Conservation (phyloP, 2,888 invertebrate genomes). For the Terebella lapidaria region DNA sequence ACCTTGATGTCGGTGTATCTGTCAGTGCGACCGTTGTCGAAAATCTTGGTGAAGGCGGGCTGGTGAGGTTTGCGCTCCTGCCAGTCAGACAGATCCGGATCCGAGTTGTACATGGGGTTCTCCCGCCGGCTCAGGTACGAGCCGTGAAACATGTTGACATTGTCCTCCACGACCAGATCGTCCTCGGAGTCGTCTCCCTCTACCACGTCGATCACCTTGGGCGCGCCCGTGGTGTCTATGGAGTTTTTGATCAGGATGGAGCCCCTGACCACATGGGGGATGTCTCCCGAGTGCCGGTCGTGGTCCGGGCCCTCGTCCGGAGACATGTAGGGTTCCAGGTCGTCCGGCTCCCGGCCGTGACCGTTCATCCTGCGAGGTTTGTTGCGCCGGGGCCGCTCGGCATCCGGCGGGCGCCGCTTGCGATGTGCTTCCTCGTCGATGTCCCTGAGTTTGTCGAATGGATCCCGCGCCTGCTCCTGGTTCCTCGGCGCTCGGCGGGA, state of each 20-base stretch:
- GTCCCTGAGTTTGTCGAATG: background rate
- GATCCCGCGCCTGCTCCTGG: background rate
- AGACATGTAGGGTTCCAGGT: conserved; percentile 9
- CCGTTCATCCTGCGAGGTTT: background rate
- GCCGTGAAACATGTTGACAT: conserved; percentile 26
- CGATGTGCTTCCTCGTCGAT: no score
- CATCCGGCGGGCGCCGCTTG: background rate
- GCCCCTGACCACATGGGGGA: conserved; percentile 25
- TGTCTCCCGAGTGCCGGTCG: conserved; percentile 1
- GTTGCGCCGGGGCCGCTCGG: background rate
- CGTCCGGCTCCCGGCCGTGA: background rate
- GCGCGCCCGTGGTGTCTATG: conserved; percentile 23
- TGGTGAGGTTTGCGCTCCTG: background rate
- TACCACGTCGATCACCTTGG: conserved; percentile 23
- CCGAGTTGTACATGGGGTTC: conserved; percentile 27
- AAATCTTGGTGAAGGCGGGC: conserved; percentile 18
- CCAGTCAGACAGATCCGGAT: conserved; percentile 16
- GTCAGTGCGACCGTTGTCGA: background rate
- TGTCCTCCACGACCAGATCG: conserved; percentile 18
- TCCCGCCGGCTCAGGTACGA: conserved; percentile 23
- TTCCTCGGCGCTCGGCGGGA: background rate
- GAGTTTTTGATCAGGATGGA: conserved; percentile 27
- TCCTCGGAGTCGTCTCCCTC: conserved; percentile 18
- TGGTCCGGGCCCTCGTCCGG: conserved; percentile 13
- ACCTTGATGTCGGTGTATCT: conserved; percentile 4